Percentiles rank a stretch among this genome's conserved stretches.
These are phyloP conservation scores for Tinea pellionella DNA, from an alignment of 2,888 invertebrate species.

Conservation along the genomic window DNA sequence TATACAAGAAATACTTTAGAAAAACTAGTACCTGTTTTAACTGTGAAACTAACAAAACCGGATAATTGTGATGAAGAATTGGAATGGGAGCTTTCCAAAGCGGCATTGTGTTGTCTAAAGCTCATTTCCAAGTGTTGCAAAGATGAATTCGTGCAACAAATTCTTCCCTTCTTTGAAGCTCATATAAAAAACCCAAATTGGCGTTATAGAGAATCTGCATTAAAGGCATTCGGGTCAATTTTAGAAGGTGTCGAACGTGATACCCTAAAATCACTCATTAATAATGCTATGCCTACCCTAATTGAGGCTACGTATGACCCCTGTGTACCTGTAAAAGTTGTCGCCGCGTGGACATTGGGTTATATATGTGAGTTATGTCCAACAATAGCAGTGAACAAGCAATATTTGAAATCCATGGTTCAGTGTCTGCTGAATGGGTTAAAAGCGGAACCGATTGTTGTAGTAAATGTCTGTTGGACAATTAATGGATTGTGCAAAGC, in stretches of 20 bases:
- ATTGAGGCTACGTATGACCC: conserved; percentile 95
- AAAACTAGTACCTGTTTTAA: conserved; percentile 92
- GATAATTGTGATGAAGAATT: conserved; percentile 98
- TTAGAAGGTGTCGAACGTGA: conserved; percentile 90
- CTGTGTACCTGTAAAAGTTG: conserved; percentile 95
- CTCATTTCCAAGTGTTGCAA: conserved; percentile 96
- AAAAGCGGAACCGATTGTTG: conserved; percentile 94
- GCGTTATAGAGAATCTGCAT: conserved; percentile 94
- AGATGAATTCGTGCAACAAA: conserved; percentile 94
- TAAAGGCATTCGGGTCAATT: conserved; percentile 98
- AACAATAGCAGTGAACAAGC: conserved; percentile 91
- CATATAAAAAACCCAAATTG: conserved; percentile 95
- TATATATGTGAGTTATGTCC: conserved; percentile 97
- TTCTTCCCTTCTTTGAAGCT: conserved; percentile 94
- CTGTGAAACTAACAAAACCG: conserved; percentile 95
- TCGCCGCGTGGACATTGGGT: conserved; percentile 98
- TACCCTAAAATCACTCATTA: conserved; percentile 92
- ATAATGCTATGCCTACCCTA: conserved; percentile 96
- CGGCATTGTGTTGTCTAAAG: conserved; percentile 99
- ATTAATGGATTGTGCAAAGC: conserved; percentile 97
- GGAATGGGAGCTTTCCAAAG: conserved; percentile 99
- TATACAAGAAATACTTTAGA: conserved; percentile 99
- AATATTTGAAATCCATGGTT: conserved; percentile 76
- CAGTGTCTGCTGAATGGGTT: conserved; percentile 87
- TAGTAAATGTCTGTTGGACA: conserved; percentile 99